These are phyloP conservation scores for Manis crassicaudata DNA, from an alignment of 2,797 vertebrate species.

Conservation along the genomic window DNA sequence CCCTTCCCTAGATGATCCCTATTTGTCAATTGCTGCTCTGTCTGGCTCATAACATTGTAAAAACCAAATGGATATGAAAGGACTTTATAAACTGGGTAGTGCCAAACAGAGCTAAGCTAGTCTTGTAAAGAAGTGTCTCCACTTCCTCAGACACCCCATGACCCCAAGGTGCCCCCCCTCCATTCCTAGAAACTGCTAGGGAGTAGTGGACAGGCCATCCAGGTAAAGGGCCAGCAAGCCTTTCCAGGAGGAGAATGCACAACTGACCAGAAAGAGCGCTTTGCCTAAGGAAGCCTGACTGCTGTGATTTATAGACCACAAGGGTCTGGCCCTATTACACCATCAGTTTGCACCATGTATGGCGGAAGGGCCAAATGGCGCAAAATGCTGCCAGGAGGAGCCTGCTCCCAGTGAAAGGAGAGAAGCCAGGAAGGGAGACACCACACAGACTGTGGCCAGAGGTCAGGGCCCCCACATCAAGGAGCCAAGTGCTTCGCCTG, in stretches of 20 bases:
- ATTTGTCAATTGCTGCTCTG: not conserved
- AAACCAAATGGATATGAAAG: not conserved
- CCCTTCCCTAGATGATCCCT: not conserved
- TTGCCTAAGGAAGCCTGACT: not conserved
- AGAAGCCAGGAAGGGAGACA: not conserved
- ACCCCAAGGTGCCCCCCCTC: not conserved
- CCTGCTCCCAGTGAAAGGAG: not conserved
- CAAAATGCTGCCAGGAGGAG: not conserved
- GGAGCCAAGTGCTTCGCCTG: accelerated
- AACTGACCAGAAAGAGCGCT: not conserved
- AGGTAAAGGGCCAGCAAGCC: not conserved
- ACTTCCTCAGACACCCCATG: not conserved
- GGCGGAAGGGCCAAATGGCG: not conserved
- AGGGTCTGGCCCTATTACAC: not conserved
- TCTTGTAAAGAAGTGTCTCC: not conserved
- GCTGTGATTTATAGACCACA: not conserved
- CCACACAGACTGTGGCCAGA: not conserved
- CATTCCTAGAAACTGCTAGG: not conserved
- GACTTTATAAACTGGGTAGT: not conserved
- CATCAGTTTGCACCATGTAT: too few species aligned
- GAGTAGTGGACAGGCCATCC: not conserved
- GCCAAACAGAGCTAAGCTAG: not conserved
- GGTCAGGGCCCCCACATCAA: not conserved
- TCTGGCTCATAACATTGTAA: not conserved
- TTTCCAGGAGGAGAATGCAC: not conserved